These are phyloP conservation scores for Brachynemurus nebulosus DNA, from an alignment of 2,888 invertebrate genomes.

Conservation along the genomic window DNA sequence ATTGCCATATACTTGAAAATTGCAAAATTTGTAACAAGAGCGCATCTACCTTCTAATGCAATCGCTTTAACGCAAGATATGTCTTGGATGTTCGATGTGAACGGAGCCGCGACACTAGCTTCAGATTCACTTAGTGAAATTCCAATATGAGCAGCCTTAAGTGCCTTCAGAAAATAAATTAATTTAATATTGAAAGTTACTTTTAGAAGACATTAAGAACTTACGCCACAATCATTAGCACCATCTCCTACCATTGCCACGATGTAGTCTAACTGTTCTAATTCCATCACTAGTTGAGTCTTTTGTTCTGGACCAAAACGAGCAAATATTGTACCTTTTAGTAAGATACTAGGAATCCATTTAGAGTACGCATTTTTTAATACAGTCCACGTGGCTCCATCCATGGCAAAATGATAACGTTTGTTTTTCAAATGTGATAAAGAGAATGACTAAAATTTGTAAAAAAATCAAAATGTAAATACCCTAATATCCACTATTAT, in stretches of 20 bases:
- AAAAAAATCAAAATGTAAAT: constrained; percentile 14
- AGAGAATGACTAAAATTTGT: no score
- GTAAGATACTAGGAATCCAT: constrained; percentile 49
- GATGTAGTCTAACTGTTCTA: constrained; percentile 54
- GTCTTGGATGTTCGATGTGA: constrained; percentile 69
- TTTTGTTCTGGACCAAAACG: constrained; percentile 74
- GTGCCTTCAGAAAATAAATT: constrained; percentile 35
- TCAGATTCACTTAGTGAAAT: constrained; percentile 81
- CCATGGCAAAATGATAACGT: constrained; percentile 45
- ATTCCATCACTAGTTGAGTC: constrained; percentile 53
- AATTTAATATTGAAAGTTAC: neutral
- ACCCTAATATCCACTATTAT: no score
- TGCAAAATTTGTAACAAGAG: constrained; percentile 78
- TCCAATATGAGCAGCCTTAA: constrained; percentile 78
- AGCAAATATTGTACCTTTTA: constrained; percentile 64
- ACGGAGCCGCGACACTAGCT: constrained; percentile 79
- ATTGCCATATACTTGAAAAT: constrained; percentile 86
- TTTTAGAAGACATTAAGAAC: constrained; percentile 14
- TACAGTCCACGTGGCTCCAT: constrained; percentile 63
- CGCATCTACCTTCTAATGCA: constrained; percentile 73
- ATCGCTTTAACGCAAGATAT: constrained; percentile 69
- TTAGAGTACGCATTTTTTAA: constrained; percentile 56
- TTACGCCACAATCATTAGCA: constrained; percentile 72
- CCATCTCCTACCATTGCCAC: constrained; percentile 58
- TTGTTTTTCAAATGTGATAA: constrained; percentile 31